A percentile compares a stretch with the other conserved stretches of the same genome.
phyloP scores from a whole-genome alignment of 2,797 vertebrate genomes.

The Prionace glauca region DNA sequence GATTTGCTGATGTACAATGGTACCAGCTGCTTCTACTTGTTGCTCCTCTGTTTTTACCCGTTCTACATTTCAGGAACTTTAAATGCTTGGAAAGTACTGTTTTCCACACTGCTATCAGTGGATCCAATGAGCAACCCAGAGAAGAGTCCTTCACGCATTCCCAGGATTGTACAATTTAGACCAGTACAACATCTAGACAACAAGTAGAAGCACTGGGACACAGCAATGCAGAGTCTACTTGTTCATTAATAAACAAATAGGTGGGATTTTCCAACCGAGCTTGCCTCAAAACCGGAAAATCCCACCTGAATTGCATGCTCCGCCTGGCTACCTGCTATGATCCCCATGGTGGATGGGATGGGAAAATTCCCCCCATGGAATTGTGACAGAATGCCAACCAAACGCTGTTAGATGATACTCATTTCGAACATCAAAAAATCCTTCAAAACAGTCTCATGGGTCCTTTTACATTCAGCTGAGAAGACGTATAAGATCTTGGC shows the following conservation, averaged over 20 bases:
- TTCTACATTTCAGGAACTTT: not conserved
- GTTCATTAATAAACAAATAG: not conserved
- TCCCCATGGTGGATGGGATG: no score
- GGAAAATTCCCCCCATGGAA: not conserved
- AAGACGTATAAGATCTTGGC: no score
- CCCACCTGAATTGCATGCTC: no score
- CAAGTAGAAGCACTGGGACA: not conserved
- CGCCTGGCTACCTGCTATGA: no score
- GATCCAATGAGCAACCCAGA: not conserved
- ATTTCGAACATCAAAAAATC: not conserved
- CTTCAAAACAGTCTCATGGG: no score
- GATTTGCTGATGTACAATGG: not conserved
- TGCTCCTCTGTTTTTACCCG: not conserved
- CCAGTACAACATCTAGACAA: not conserved
- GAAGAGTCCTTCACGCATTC: not conserved
- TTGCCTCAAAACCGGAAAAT: no score
- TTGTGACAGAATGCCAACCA: not conserved
- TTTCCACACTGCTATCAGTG: not conserved
- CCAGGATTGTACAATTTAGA: not conserved
- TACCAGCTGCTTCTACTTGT: not conserved
- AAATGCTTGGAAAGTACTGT: not conserved
- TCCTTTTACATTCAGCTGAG: no score
- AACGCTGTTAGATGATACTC: not conserved
- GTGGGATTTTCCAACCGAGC: no score
- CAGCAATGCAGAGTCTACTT: not conserved